phyloP scores from a whole-genome alignment of 2,113 vertebrate genomes.

The Chrysochloris asiatica region DNA sequence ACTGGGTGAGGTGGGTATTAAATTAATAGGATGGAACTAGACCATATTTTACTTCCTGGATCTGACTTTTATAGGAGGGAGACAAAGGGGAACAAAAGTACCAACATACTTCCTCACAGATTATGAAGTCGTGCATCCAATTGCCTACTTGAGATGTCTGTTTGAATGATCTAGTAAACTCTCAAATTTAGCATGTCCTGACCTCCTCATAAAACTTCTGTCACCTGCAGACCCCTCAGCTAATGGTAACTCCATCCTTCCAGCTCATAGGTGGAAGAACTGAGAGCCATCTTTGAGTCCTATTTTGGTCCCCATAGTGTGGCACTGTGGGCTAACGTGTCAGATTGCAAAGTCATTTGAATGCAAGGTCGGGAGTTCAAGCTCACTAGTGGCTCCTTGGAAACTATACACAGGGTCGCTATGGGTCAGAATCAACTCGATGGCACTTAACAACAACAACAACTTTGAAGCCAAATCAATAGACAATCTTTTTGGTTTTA shows the following conservation, averaged over 20 bases:
- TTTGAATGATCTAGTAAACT: neutral
- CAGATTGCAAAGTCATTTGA: too few species aligned
- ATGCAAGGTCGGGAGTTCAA: too few species aligned
- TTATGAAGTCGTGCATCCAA: neutral
- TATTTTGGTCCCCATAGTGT: neutral
- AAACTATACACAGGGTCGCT: too few species aligned
- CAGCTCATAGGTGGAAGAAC: neutral
- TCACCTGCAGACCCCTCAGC: too few species aligned
- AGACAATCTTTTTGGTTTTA: neutral
- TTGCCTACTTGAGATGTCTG: neutral
- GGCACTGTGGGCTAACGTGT: too few species aligned
- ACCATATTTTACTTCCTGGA: neutral
- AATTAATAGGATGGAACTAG: neutral
- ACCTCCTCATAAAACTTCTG: neutral
- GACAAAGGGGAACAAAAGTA: neutral
- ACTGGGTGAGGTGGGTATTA: neutral
- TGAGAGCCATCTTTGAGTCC: neutral
- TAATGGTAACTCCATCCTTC: too few species aligned
- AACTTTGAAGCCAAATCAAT: too few species aligned
- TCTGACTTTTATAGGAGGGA: neutral
- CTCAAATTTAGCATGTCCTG: neutral
- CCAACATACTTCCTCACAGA: neutral
- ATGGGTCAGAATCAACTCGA: too few species aligned
- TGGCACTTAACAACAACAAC: too few species aligned
- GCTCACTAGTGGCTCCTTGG: too few species aligned